Evolutionary conservation across 2,888 invertebrate species (phyloP), one percentile per base, ranked within the genome.

Genomic region (Taenaris catops): DNA sequence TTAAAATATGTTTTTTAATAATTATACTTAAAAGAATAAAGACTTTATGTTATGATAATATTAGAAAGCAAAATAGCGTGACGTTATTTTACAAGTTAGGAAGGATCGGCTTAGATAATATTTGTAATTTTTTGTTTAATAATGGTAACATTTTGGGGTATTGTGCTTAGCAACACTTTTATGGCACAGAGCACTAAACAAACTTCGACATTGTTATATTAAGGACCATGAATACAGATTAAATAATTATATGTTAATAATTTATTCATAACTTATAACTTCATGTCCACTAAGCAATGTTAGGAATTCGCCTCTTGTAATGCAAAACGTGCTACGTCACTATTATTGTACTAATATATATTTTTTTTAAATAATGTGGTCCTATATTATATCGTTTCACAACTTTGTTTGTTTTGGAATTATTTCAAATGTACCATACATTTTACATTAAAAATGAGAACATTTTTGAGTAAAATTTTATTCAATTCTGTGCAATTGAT

Each of bases 91-190:
- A 81, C 70, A 79, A 48, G 45, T 48, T 64, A 59, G 54, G 63
- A 67, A 75, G 72, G 73, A 74, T 70, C 71, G 66, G 68, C 63
- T 66, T 62, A 41, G 6, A 25, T 8, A 18, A 32, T 9, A 25
- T 56, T 61, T 58, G 53, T 45, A 52, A 48, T 51, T 51, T 53
- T 49, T 55, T 48, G 57, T 61, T 69, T 63, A 60, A 51, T 58
- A 64, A 74, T 83, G 84, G 84, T 86, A 84, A 86, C 84, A 75
- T 79, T 71, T 72, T 78, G 76, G n/a, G 79, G 8, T 28, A 19
- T 21, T 21, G 31, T 81, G 79, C 78, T 72, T 75, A 73, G 79
- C 79, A 78, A 80, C 76, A 75, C 71, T 65, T 62, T 63, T 84
- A 86, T 86, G 84, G 84, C 84, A 86, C 84, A 78, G 74, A 63